These are phyloP conservation scores for Sebastes hubbsi DNA, from an alignment of 2,797 vertebrate species.

Conservation along the genomic window DNA sequence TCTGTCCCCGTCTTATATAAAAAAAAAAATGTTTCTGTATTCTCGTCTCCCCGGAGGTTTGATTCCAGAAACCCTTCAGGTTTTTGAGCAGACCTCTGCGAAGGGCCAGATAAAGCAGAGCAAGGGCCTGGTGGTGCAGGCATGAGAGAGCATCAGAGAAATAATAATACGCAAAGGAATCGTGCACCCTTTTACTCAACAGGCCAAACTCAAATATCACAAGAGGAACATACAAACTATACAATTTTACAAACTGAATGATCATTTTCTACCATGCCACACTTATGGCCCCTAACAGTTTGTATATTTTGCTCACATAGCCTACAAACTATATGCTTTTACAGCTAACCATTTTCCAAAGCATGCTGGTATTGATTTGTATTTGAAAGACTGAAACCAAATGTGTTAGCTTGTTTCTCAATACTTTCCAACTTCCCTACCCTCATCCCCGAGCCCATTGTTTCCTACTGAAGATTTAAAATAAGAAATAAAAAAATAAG, in stretches of 20 bases:
- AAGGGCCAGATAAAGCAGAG: slow-evolving; percentile 79
- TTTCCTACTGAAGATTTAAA: background rate
- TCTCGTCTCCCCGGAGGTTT: slow-evolving; percentile 75
- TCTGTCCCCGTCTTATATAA: slow-evolving; percentile 51
- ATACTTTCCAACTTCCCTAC: background rate
- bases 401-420: background rate
- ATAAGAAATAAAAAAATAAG: background rate
- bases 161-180: slow-evolving; percentile 62
- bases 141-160: slow-evolving; percentile 51
- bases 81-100: slow-evolving; percentile 78
- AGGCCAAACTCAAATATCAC: slow-evolving; percentile 11
- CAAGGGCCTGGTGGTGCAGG: slow-evolving; percentile 61
- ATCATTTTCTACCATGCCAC: slow-evolving; percentile 41
- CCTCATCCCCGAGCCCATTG: background rate
- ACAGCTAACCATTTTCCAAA: background rate
- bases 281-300: slow-evolving; percentile 34
- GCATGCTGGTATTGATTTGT: background rate
- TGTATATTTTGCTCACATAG: background rate
- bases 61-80: slow-evolving; percentile 82
- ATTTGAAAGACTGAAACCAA: background rate
- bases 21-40: slow-evolving; percentile 64
- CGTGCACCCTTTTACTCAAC: slow-evolving; percentile 38
- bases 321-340: background rate
- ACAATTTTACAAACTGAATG: background rate
- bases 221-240: slow-evolving; percentile 13